Conservation (phyloP, 2,113 vertebrate species). For the Prionailurus bengalensis region DNA sequence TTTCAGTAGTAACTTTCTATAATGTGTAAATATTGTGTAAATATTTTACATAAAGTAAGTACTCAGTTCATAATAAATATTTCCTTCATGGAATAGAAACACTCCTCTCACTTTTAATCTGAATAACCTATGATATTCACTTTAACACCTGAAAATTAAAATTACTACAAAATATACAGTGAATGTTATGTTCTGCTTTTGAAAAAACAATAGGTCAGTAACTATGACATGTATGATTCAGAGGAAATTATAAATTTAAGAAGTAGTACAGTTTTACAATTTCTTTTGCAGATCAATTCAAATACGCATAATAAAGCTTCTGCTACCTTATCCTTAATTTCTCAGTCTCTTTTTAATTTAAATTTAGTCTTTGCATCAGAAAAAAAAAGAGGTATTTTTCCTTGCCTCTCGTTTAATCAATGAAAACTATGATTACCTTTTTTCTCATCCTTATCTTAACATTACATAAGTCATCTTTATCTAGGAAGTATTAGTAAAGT, state of each 20-base stretch:
- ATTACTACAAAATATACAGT: slow-evolving; percentile 6
- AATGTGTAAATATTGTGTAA: not conserved
- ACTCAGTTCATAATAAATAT: not conserved
- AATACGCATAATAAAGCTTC: slow-evolving; percentile 79
- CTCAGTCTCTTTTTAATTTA: slow-evolving; percentile 72
- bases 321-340: slow-evolving; percentile 76
- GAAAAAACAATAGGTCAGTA: slow-evolving; percentile 63
- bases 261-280: slow-evolving; percentile 81
- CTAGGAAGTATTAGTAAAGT: not conserved
- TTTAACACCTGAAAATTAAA: slow-evolving; percentile 8
- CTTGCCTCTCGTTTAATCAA: not conserved
- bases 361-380: slow-evolving; percentile 51
- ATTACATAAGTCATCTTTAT: not conserved
- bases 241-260: slow-evolving; percentile 75
- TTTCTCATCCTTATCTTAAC: not conserved
- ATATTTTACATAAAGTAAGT: not conserved
- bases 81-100: not conserved
- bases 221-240: slow-evolving; percentile 58
- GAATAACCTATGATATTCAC: not conserved
- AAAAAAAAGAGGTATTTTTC: not conserved
- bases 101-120: not conserved
- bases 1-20: not conserved
- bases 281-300: slow-evolving; percentile 86
- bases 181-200: slow-evolving; percentile 49
- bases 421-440: not conserved